Base-by-base conservation (phyloP, 37 sponge, comb jelly and placozoan species). In the Hormiphora californensis region DNA sequence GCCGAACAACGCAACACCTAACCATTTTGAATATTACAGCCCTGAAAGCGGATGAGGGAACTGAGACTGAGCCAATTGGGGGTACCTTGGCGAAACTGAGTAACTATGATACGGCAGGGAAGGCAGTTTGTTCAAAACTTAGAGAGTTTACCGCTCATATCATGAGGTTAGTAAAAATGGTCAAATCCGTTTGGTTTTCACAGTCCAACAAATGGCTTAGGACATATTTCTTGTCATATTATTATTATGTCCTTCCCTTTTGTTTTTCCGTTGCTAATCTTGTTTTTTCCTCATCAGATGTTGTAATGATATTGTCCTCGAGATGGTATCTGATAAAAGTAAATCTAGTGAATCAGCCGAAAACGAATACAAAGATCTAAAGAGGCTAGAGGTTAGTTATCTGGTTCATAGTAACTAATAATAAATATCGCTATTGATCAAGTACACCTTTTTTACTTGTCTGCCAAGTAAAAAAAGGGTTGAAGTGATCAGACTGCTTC, bases 71-170 rank as follows among this genome's bases (percentile, higher is more conserved):
- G 35, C 81, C 81, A 25, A 73, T 73, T 30, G 81, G 81, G 8
- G 81, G 81, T 9, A 73, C 81, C 12, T n/a, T 36, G 28, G 81
- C 81, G 5, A 73, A 73, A 21, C 81, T 73, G 4, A 43, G 46
- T 4, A 73, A 73, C 38, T 73, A 43, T 17, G 81, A 73, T 22
- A 73, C 44, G 8, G 81, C 81, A 4, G 81, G 81, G 25, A 73
- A 73, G 23, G 35, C 81, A 4, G 81, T 73, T 23, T 73, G 81
- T 19, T 73, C 81, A 5, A 73, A 73, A 33, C 22, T 73, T 22
- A 25, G 81, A 41, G 81, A 73, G 23, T 73, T 73, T 33, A 73
- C 81, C 46, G 81, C 81, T 33, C 40, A 73, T 4, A 73, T 73
- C 17, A 39, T 73, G 39, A 73, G 38, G 81, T 73, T n/a, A 67